Conservation (phyloP, 2,888 invertebrate species). For the Spilarctia lutea region DNA sequence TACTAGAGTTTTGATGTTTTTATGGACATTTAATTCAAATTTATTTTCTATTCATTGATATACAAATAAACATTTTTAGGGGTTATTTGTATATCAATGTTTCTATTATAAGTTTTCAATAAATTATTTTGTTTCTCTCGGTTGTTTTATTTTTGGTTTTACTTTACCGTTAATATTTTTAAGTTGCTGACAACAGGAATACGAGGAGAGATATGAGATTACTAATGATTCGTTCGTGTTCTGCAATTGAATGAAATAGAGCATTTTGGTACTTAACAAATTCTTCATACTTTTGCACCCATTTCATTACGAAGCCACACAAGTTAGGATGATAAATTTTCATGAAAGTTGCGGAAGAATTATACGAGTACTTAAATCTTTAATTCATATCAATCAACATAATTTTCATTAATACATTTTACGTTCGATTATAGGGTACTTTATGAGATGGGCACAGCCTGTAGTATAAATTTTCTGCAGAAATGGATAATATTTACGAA, state of each 20-base stretch:
- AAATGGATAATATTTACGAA: background rate
- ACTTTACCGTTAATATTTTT: background rate
- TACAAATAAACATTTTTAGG: too few relatives aligned
- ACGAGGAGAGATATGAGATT: too few relatives aligned
- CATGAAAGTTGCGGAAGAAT: background rate
- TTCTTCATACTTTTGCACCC: background rate
- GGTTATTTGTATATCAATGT: too few relatives aligned
- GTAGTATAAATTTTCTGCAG: background rate
- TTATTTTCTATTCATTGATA: too few relatives aligned
- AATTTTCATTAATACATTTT: background rate
- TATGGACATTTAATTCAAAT: background rate
- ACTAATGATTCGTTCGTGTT: background rate
- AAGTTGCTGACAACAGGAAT: background rate
- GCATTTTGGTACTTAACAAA: background rate
- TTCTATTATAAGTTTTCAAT: conserved; percentile 4
- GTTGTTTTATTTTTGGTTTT: conserved; percentile 12
- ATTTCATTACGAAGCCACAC: too few relatives aligned
- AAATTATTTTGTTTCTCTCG: conserved; percentile 1
- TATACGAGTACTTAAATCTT: too few relatives aligned
- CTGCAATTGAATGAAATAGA: background rate
- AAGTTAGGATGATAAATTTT: background rate
- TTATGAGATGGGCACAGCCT: background rate
- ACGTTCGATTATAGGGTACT: background rate
- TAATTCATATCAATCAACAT: too few relatives aligned
- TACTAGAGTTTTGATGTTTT: background rate